These are phyloP conservation scores for Melinaea menophilus DNA, from an alignment of 2,888 invertebrate genomes.

Conservation along the genomic window DNA sequence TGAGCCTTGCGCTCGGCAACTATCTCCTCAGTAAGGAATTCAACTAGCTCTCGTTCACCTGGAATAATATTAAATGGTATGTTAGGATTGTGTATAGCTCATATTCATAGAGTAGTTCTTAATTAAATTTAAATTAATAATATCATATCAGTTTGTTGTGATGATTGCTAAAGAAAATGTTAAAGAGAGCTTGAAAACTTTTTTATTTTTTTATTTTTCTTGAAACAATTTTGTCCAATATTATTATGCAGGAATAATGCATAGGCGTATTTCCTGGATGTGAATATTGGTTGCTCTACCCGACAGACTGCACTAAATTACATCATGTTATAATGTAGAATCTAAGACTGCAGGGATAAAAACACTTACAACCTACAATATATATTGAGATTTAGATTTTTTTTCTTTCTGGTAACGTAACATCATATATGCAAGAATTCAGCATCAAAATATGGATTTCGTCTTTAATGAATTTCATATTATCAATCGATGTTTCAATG, in stretches of 20 bases:
- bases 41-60: constrained; percentile 92
- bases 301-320: constrained; percentile 35
- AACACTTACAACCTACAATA: no score
- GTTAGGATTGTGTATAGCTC: no score
- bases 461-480: no score
- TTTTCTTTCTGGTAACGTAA: constrained; percentile 3
- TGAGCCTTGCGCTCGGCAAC: constrained; percentile 91
- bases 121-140: no score
- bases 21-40: constrained; percentile 96
- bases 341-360: constrained; percentile 28
- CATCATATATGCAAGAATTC: not conserved
- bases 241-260: constrained; percentile 30
- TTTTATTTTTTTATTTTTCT: constrained; percentile 49
- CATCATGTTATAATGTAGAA: constrained; percentile 43
- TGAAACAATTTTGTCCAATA: constrained; percentile 26
- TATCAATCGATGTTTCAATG: no score
- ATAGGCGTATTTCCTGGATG: constrained; percentile 28
- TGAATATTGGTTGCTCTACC: constrained; percentile 37
- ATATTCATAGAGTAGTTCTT: no score
- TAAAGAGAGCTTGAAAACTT: constrained; percentile 22
- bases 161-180: no score
- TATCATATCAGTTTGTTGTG: no score
- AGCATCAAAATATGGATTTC: no score
- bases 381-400: not conserved
- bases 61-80: constrained; percentile 25